A percentile compares a stretch with the other conserved stretches of the same genome.
phyloP scores from a whole-genome alignment of 2,888 invertebrate species.

The Autographa pulchrina region DNA sequence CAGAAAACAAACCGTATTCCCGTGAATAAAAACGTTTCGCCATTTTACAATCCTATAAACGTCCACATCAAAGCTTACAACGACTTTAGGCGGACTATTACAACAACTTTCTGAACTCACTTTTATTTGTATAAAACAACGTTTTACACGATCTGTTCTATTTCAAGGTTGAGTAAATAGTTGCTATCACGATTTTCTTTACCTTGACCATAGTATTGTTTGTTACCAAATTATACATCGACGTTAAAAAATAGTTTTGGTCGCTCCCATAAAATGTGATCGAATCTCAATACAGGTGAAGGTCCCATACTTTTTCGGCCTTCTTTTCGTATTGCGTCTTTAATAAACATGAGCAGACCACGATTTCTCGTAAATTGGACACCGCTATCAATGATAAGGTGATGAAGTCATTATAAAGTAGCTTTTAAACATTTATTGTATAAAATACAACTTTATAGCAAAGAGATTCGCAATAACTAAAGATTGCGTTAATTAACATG shows the following conservation, averaged over 20 bases:
- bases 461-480: not conserved
- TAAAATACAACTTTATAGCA: too few species aligned
- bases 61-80: conserved; percentile 72
- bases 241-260: conserved; percentile 24
- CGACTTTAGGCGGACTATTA: conserved; percentile 56
- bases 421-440: not conserved
- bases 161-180: conserved; percentile 28
- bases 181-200: conserved; percentile 19
- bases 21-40: conserved; percentile 74
- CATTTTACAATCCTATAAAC: conserved; percentile 76
- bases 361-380: conserved; percentile 66
- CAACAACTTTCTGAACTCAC: conserved; percentile 49
- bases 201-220: conserved; percentile 20
- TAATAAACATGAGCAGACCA: conserved; percentile 67
- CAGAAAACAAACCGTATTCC: conserved; percentile 67
- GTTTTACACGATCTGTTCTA: conserved; percentile 30
- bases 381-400: conserved; percentile 67
- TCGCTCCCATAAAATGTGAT: conserved; percentile 52
- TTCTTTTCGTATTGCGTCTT: conserved; percentile 58
- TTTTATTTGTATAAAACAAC: conserved; percentile 47
- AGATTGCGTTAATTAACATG: not conserved
- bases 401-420: conserved; percentile 66
- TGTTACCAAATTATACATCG: conserved; percentile 17
- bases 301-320: conserved; percentile 52
- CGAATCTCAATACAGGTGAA: conserved; percentile 59